Evolutionary conservation across 2,888 invertebrate species (phyloP).

Genomic region (Minunthozetes semirufus): DNA sequence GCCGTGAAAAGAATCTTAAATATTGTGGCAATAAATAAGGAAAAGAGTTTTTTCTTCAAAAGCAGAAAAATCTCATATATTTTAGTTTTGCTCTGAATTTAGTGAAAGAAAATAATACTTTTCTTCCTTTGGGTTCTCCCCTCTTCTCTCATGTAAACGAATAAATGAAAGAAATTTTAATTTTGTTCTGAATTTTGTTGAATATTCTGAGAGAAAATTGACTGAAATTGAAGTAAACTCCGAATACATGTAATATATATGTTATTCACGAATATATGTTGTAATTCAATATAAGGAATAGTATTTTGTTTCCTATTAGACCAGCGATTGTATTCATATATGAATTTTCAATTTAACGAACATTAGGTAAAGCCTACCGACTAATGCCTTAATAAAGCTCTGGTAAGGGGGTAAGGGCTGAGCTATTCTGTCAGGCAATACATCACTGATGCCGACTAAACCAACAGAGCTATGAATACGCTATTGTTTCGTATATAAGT

Average conservation of each 20-base stretch:
- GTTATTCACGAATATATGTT: no score
- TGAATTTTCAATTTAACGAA: conserved; percentile 15
- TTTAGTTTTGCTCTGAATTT: background rate
- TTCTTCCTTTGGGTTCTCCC: background rate
- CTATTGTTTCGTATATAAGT: background rate
- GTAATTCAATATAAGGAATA: conserved; percentile 17
- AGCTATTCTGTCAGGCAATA: background rate
- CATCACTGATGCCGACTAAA: background rate
- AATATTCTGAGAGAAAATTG: background rate
- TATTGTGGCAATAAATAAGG: background rate
- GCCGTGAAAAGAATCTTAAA: background rate
- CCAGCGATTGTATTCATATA: background rate
- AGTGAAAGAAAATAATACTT: background rate
- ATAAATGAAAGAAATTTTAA: background rate
- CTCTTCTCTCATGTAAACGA: background rate
- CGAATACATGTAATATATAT: background rate
- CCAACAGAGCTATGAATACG: background rate
- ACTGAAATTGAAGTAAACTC: background rate
- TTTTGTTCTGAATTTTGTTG: background rate
- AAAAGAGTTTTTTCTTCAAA: background rate
- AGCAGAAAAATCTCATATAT: background rate
- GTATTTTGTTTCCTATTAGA: conserved; percentile 18
- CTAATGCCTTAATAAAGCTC: background rate
- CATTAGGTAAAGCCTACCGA: background rate
- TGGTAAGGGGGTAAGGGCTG: background rate